Base-by-base conservation (phyloP, 1,140 invertebrate species). In the Euwallacea fornicatus region DNA sequence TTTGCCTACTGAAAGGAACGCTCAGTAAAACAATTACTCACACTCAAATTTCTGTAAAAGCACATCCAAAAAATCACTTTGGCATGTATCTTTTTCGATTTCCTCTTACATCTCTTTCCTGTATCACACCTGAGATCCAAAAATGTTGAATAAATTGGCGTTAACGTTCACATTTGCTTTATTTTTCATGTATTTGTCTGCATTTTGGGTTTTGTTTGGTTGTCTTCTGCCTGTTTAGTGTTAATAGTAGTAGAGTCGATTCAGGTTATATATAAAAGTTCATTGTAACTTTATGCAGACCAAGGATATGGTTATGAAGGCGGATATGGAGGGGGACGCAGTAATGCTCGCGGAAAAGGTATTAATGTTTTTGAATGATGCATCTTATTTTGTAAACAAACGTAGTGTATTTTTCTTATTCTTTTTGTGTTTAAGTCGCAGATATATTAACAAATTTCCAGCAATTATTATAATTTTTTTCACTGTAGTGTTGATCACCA, bases 271-370 rank as follows among this genome's bases (percentile, higher is more conserved):
- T 33, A 33, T 33, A 33, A 33, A 33, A 33, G 21, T 33, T 33
- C 21, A 13, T 64, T 50, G 42, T 50, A 64, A 47, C 44, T 50
- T 64, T 47, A 64, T 59, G 76, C 89, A 88, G 89, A 90, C 86
- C 90, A 90, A 86, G 88, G 89, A 84, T 88, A 89, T 85, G 88
- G 88, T 88, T 89, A 91, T 86, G 89, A 91, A 83, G 89, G 89
- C 85, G 89, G 89, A 84, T 91, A 91, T 87, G 88, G 86, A 86
- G 88, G 88, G 84, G 88, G 89, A 84, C 84, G 87, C 81, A 87
- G 88, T 85, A 87, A 89, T 85, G 85, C 86, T 82, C 87, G 90
- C 84, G 90, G 89, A 85, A 91, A 91, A 91, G 90, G 90, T 91
- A 91, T 86, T 75, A 6, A 73, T 69, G 63, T 68, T 58, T 59